These are phyloP conservation scores for Platichthys flesus DNA, from an alignment of 2,113 vertebrate genomes.

Conservation along the genomic window DNA sequence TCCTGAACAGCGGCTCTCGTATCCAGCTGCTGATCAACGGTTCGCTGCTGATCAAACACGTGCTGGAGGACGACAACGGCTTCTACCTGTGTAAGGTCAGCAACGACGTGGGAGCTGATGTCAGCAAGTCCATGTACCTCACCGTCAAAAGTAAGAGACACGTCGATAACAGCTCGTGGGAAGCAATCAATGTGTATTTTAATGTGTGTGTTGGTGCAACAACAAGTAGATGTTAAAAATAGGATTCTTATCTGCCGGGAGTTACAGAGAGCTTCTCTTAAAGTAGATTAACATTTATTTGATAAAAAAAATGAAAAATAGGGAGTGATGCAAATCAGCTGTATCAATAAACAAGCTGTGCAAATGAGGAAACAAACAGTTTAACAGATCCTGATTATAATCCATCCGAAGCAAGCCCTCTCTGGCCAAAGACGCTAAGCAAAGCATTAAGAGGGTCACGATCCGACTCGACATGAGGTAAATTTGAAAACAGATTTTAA, in stretches of 20 bases:
- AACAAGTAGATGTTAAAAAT: too few relatives aligned
- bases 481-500: background rate
- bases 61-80: slow-evolving; percentile 97
- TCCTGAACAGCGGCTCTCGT: slow-evolving; percentile 89
- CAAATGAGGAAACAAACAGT: background rate
- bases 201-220: too few relatives aligned
- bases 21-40: slow-evolving; percentile 95
- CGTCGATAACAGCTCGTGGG: background rate
- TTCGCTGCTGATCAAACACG: slow-evolving; percentile 96
- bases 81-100: slow-evolving; percentile 99
- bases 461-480: background rate
- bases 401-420: background rate
- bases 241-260: background rate
- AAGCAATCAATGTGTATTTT: background rate
- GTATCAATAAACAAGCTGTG: too few relatives aligned
- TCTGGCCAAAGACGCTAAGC: background rate
- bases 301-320: background rate
- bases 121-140: slow-evolving; percentile 99
- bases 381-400: background rate
- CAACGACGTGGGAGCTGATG: slow-evolving; percentile 99
- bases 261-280: background rate
- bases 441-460: background rate
- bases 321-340: background rate
- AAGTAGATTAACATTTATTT: background rate
- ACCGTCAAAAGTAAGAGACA: slow-evolving; percentile 94